Evolutionary conservation across 2,113 vertebrate species (phyloP), one percentile per base, ranked within the genome.

Genomic region (Scomber japonicus): DNA sequence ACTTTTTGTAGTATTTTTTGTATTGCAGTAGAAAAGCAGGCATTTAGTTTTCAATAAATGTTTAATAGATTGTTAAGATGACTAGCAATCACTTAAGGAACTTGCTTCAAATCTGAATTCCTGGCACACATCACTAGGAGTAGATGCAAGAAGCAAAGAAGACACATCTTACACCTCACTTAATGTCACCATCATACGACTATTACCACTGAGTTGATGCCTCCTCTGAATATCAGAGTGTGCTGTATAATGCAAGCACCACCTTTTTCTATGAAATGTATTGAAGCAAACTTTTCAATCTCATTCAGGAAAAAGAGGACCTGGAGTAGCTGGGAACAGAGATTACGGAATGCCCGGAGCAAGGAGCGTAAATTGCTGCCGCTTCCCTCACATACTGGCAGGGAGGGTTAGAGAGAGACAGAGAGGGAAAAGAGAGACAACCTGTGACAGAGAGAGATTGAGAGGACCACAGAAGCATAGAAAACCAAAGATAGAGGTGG

Each of bases 301-400:
- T 21, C 40, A 14, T 35, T 35, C 48, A 21, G 11, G 5, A 44
- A 51, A 68, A 50, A 40, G 12, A 60, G 56, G n/a, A 62, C 31
- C 17, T 51, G 40, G 13, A 61, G 61, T 35, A 74, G 19, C 70
- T 59, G 50, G 31, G 17, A 75, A 31, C 40, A 53, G 16, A 69
- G 45, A 57, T 65, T 61, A 66, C 44, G 16, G 30, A 66, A 48
- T 24, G 40, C 63, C 57, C 67, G 31, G 21, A 77, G 74, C 65
- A 40, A 46, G 10, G 35, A 67, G 63, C 48, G 24, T 27, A 27
- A 27, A 27, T 27, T 53, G 13, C 54, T 71, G 64, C 44, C 12
- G 24, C 68, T 44, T 66, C 15, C 55, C 44, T 78, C 30, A 75
- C 11, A 35, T 8, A 68, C 66, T 31, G 40, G 56, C 50, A 73